phyloP scores from a whole-genome alignment of 2,888 invertebrate genomes.

The Monopis laevigella region DNA sequence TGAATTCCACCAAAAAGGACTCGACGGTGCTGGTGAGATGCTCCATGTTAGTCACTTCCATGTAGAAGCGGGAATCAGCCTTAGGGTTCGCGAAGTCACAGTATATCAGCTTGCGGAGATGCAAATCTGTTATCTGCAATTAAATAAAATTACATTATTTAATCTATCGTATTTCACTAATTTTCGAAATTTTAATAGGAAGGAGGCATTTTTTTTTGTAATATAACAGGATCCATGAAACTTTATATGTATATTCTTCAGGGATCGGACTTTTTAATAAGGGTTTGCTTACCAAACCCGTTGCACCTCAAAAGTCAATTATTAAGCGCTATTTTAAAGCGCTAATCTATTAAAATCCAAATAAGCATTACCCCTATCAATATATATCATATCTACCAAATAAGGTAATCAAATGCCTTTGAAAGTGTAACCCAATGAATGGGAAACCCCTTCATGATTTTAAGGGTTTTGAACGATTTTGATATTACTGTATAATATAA shows the following conservation, averaged over 20 bases:
- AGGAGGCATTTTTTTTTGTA: not conserved
- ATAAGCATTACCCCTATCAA: too few species aligned
- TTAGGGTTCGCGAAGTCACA: constrained; percentile 97
- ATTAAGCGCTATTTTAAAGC: not conserved
- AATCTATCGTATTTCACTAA: not conserved
- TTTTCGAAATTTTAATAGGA: not conserved
- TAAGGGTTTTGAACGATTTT: too few species aligned
- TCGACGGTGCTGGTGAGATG: constrained; percentile 85
- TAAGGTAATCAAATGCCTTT: too few species aligned
- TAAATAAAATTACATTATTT: not conserved
- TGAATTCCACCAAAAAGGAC: constrained; percentile 88
- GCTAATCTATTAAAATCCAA: too few species aligned
- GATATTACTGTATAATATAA: too few species aligned
- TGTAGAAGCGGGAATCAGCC: constrained; percentile 86
- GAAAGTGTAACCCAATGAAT: too few species aligned
- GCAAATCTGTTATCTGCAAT: constrained; percentile 78
- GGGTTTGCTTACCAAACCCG: too few species aligned
- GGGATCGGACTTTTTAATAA: too few species aligned
- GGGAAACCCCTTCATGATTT: too few species aligned
- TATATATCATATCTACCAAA: too few species aligned
- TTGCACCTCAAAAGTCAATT: not conserved
- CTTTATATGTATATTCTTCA: too few species aligned
- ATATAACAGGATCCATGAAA: not conserved
- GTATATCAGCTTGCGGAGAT: constrained; percentile 87
- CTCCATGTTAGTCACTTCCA: constrained; percentile 87